These are phyloP conservation scores for Linepithema humile DNA, from an alignment of 1,140 invertebrate species.

Conservation along the genomic window DNA sequence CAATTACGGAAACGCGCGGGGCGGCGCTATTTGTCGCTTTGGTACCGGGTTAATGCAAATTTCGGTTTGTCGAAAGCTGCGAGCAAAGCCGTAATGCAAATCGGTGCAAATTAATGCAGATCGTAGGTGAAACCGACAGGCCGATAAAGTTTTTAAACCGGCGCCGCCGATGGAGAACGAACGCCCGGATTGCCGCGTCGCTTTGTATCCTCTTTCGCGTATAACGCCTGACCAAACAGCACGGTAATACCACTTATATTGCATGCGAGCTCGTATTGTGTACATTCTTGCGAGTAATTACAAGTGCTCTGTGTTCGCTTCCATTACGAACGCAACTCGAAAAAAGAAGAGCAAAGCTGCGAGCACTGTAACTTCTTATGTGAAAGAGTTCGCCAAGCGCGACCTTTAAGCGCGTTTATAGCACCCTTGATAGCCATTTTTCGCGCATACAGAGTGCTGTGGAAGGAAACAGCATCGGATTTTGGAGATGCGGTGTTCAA, in stretches of 20 bases:
- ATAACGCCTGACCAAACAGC: conserved; percentile 41
- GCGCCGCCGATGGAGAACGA: background rate
- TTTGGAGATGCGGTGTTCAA: conserved; percentile 29
- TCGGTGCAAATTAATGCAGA: conserved; percentile 57
- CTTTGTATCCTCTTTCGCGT: conserved; percentile 32
- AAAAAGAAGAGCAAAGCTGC: background rate
- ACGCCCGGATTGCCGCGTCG: background rate
- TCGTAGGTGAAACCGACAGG: conserved; percentile 57
- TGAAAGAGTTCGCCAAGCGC: conserved; percentile 16
- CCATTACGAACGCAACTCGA: conserved; percentile 3
- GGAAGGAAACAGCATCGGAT: background rate
- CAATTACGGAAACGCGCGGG: conserved; percentile 48
- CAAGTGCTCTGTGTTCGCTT: conserved; percentile 13
- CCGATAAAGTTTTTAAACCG: conserved; percentile 52
- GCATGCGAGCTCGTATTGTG: background rate
- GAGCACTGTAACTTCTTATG: background rate
- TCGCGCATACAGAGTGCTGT: background rate
- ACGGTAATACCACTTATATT: conserved; percentile 50
- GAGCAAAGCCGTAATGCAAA: conserved; percentile 56
- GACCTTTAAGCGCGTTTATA: conserved; percentile 27
- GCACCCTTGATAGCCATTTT: conserved; percentile 48
- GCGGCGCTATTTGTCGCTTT: conserved; percentile 33
- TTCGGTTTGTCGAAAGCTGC: conserved; percentile 57
- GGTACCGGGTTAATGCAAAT: conserved; percentile 50
- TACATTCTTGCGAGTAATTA: conserved; percentile 24